Conservation (phyloP, 2,113 vertebrate genomes). For the Cottus gobio region DNA sequence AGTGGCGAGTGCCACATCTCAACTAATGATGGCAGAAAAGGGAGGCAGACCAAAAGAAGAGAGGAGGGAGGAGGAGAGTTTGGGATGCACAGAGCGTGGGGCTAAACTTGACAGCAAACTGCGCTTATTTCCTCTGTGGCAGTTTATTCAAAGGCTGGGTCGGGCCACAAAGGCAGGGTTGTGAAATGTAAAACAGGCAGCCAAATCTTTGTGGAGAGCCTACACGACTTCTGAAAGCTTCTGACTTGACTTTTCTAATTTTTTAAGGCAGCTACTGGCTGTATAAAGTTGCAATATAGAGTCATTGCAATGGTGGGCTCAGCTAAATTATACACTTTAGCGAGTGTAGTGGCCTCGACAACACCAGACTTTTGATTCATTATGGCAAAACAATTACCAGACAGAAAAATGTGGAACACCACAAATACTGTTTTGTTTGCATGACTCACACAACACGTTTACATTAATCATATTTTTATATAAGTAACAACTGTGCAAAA, state of each 20-base stretch:
- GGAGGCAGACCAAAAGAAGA: slow-evolving; percentile 13
- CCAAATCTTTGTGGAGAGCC: not conserved
- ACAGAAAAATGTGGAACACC: not conserved
- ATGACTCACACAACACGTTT: not conserved
- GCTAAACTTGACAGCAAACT: slow-evolving; percentile 27
- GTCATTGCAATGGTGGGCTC: not conserved
- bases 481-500: not conserved
- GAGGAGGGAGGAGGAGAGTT: not conserved
- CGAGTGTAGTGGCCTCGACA: not conserved
- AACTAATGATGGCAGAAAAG: slow-evolving; percentile 43
- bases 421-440: not conserved
- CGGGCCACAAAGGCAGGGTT: not conserved
- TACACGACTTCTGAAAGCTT: slow-evolving; percentile 10
- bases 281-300: not conserved
- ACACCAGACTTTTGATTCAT: not conserved
- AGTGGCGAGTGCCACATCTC: slow-evolving; percentile 45
- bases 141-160: slow-evolving; percentile 31
- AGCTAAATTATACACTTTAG: not conserved
- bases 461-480: not conserved
- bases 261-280: slow-evolving; percentile 2
- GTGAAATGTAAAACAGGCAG: slow-evolving; percentile 29
- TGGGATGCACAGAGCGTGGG: slow-evolving; percentile 13
- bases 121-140: slow-evolving; percentile 38
- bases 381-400: slow-evolving; percentile 18
- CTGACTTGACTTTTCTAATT: slow-evolving; percentile 4